A percentile compares a stretch with the other conserved stretches of the same genome.
Conservation (phyloP, 2,797 vertebrate species). For the Hemitrygon akajei region DNA sequence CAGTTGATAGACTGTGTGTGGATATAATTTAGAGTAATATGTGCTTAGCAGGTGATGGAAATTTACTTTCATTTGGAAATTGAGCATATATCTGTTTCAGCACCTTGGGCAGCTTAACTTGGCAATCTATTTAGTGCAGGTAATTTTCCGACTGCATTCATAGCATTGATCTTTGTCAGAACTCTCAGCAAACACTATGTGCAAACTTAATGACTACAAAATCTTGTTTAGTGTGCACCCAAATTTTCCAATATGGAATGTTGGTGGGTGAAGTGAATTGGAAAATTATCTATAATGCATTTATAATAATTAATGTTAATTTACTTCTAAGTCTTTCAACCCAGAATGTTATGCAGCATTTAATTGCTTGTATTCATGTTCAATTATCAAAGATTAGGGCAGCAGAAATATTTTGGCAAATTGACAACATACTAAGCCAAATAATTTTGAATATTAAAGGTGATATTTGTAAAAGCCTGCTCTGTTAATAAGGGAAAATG, state of each 20-base stretch:
- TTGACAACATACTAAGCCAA: not conserved
- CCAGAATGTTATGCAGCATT: not conserved
- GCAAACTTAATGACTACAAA: not conserved
- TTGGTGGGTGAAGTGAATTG: not conserved
- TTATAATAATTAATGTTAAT: not conserved
- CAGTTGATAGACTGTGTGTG: not conserved
- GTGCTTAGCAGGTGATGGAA: not conserved
- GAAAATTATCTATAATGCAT: not conserved
- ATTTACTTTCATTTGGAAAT: not conserved
- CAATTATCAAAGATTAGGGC: not conserved
- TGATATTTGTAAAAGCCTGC: not conserved
- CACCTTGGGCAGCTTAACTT: not conserved
- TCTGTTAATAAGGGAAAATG: not conserved
- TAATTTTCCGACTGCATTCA: not conserved
- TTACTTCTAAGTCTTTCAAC: not conserved
- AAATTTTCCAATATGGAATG: not conserved
- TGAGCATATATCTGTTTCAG: not conserved
- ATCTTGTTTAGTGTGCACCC: not conserved
- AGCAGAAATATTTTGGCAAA: not conserved
- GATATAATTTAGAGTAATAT: not conserved
- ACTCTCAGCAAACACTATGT: not conserved
- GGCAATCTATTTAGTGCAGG: not conserved
- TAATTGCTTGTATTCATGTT: not conserved
- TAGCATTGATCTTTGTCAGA: not conserved
- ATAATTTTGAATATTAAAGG: not conserved